Evolutionary conservation across 2,113 vertebrate genomes (phyloP).

Genomic region (Apodemus speciosus): DNA sequence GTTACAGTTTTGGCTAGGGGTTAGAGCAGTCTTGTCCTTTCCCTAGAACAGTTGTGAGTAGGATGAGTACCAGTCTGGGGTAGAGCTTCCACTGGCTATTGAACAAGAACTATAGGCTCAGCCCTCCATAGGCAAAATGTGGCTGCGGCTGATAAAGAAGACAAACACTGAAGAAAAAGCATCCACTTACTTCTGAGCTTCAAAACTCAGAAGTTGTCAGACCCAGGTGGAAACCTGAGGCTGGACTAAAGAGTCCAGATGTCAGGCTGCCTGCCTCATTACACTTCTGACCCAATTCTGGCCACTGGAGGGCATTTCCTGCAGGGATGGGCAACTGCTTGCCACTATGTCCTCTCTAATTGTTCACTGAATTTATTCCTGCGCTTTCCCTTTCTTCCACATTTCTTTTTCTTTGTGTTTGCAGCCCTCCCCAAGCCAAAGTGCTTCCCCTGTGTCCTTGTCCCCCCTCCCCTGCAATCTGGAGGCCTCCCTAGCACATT

Average conservation of each 20-base stretch:
- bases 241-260: slow-evolving; percentile 44
- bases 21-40: neutral
- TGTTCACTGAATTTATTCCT: neutral
- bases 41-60: neutral
- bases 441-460: neutral
- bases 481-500: neutral
- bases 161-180: neutral
- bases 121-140: neutral
- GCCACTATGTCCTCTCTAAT: neutral
- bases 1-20: neutral
- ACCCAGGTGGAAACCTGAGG: slow-evolving; percentile 36
- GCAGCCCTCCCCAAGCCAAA: neutral
- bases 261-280: slow-evolving; percentile 27
- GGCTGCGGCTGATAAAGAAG: neutral
- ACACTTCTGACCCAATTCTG: slow-evolving; percentile 20
- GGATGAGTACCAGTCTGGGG: neutral
- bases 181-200: neutral
- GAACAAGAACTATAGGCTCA: neutral
- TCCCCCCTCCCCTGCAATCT: neutral
- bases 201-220: neutral
- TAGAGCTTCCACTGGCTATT: neutral
- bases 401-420: neutral
- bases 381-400: neutral
- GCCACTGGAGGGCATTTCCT: slow-evolving; percentile 50
- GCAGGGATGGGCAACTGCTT: neutral